Evolutionary conservation across 53 echinoderm and acorn worm species (phyloP), one percentile per base, ranked within the genome.

Genomic region (Crossaster papposus): DNA sequence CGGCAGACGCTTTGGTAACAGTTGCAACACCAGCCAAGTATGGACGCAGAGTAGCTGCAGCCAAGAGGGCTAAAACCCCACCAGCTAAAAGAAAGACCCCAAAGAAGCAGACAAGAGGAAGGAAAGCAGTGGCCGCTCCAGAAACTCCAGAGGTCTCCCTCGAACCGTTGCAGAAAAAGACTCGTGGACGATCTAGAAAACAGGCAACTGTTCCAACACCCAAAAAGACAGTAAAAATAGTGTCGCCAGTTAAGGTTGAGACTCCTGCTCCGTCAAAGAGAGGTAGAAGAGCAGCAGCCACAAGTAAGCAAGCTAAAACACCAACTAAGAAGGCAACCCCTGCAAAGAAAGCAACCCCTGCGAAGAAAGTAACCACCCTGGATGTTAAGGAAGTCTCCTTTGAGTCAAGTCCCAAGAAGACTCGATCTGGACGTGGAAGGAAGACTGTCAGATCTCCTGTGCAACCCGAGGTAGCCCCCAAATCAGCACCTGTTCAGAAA

Each of bases 241-340:
- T 70, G 28, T 82, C 90, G 20, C 91, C 94, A 23, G 91, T 36
- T 28, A 91, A 91, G 87, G 54, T 78, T 13, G 53, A 78, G 18
- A 79, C 91, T 28, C 91, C 91, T 51, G 80, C 80, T 18, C 82
- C 72, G 23, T 89, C 68, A 72, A 70, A 89, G 35, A 90, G 89
- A 14, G 78, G 92, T 30, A 78, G 89, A 17, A 92, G 90, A 33
- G 83, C 90, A 33, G 91, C 89, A 2, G 65, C 78, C 23, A 78
- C 82, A 54, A 88, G 80, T 51, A 80, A 92, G 62, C 54, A 77
- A 14, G 72, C 31, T 26, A 80, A 55, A 36, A 71, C 78, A 14
- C 88, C 91, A 5, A 44, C 44, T 53, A 94, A 94, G 72, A 92
- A 85, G 70, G 89, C 93, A 31, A 79, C 89, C 10, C 70, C 90